These are phyloP conservation scores for Nephrotoma guestfalica DNA, from an alignment of 2,888 invertebrate genomes.

Conservation along the genomic window DNA sequence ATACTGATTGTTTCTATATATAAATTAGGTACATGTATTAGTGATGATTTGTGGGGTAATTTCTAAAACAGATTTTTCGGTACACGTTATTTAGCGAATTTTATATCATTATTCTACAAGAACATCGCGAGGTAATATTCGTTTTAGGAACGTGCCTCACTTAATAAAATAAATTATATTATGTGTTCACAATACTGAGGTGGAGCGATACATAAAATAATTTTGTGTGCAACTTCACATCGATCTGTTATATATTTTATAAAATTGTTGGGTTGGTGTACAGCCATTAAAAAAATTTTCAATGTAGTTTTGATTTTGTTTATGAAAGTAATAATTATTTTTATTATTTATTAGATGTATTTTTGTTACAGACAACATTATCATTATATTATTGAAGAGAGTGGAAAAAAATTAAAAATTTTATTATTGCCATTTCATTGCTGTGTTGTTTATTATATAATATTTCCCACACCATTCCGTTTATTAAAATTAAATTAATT, in stretches of 20 bases:
- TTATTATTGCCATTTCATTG: slow-evolving; percentile 11
- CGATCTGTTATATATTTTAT: background rate
- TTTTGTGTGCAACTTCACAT: background rate
- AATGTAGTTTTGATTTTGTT: background rate
- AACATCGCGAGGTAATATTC: background rate
- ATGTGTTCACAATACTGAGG: background rate
- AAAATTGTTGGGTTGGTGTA: background rate
- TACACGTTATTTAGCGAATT: background rate
- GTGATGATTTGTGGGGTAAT: background rate
- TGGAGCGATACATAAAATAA: background rate
- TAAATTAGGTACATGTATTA: background rate
- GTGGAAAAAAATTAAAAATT: background rate
- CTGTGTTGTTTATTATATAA: slow-evolving; percentile 22
- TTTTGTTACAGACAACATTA: background rate
- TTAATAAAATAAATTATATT: background rate
- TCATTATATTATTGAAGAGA: background rate
- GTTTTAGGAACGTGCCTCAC: background rate
- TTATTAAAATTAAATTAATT: slow-evolving; percentile 2
- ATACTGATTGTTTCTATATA: background rate
- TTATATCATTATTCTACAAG: background rate
- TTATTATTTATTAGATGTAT: background rate
- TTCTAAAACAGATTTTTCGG: background rate
- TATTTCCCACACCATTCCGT: slow-evolving; percentile 36
- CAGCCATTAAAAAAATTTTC: background rate
- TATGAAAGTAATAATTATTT: background rate